Evolutionary conservation across 2,888 invertebrate species (phyloP).

Genomic region (Bibio marci): DNA sequence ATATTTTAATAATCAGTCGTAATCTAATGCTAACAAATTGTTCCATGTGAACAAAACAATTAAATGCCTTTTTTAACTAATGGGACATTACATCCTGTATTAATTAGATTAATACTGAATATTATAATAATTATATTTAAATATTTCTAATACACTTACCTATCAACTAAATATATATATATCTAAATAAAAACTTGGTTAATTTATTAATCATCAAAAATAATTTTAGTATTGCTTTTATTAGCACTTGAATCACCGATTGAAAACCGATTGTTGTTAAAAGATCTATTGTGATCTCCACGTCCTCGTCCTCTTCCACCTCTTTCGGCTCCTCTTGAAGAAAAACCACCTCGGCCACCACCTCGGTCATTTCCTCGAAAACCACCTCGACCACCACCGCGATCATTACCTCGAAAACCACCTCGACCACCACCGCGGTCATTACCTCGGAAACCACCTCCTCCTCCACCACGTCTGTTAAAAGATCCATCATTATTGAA

Average conservation of each 20-base stretch:
- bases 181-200: neutral
- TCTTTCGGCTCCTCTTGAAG: constrained; percentile 13
- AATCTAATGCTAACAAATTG: too few relatives aligned
- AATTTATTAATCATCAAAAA: constrained; percentile 24
- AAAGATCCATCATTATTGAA: constrained; percentile 13
- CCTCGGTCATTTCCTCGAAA: constrained; percentile 15
- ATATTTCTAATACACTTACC: constrained; percentile 17
- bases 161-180: constrained; percentile 3
- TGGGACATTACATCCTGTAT: too few relatives aligned
- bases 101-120: too few relatives aligned
- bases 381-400: constrained; percentile 16
- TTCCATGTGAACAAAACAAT: too few relatives aligned
- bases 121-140: too few relatives aligned
- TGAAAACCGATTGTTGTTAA: constrained; percentile 30
- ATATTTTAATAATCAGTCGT: too few relatives aligned
- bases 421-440: constrained; percentile 21
- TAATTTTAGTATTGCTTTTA: constrained; percentile 28
- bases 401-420: constrained; percentile 18
- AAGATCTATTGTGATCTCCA: constrained; percentile 40
- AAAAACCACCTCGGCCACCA: constrained; percentile 18
- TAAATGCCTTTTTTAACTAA: too few relatives aligned
- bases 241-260: constrained; percentile 19
- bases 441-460: constrained; percentile 17
- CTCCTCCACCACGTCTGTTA: constrained; percentile 13
- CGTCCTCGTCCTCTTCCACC: constrained; percentile 29